Base-by-base conservation (phyloP, 2,888 invertebrate species). In the Lacanobia wlatinum region DNA sequence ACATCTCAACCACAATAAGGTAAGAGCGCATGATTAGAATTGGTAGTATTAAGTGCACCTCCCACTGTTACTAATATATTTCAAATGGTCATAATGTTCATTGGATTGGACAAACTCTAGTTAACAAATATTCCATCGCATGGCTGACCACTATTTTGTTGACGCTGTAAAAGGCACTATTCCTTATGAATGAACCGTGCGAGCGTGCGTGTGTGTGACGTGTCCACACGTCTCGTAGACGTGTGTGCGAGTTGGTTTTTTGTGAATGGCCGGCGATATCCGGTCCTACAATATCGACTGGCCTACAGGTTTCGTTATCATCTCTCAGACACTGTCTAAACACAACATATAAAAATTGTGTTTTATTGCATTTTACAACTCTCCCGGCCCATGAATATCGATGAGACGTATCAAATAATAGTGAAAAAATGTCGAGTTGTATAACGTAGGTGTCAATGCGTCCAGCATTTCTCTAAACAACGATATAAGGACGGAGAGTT, bases 251-350 rank as follows among this genome's bases (percentile, higher is more conserved):
- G 90, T 91, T 82, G 80, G 87, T 93, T 96, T 95, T 96, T 96
- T 95, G 95, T 96, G 96, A 96, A 96, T 96, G 96, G 93, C 90
- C 94, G 89, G 88, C 91, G 93, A 94, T 95, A 95, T 96, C 96
- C 96, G 96, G 96, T 95, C 95, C 91, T 92, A 91, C 89, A 89
- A 90, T 93, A 93, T 93, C 89, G 91, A 87, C 90, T 88, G 91
- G 89, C 84, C 89, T 93, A 93, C 96, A 94, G 94, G 95, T 96
- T 96, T 94, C 89, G 94, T 96, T 96, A 96, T 96, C 96, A 95
- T 91, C 93, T 94, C 93, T 93, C 94, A 91, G 89, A 90, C 93
- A 92, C 94, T 93, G 96, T 95, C 96, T 95, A 95, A 96, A 96
- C 94, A 95, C 87, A 90, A 92, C 92, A 94, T 94, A 95, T 96